Evolutionary conservation across 2,888 invertebrate genomes (phyloP).

Genomic region (Drosophila imparisetae): DNA sequence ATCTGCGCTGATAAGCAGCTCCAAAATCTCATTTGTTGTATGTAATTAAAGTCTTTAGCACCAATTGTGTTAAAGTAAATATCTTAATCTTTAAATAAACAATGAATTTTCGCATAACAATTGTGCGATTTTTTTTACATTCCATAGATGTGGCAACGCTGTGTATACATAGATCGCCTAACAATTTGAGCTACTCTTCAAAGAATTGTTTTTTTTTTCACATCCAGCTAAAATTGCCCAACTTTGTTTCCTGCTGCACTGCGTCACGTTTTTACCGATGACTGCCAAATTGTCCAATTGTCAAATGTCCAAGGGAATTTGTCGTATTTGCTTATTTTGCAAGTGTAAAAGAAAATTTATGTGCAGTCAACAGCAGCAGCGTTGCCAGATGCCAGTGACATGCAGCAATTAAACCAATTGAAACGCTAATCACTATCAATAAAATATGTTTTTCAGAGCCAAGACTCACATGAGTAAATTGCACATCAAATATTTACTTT

Average conservation of each 20-base stretch:
- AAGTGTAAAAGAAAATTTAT: constrained; percentile 12
- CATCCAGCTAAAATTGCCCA: not conserved
- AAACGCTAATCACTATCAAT: constrained; percentile 31
- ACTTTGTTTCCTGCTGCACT: constrained; percentile 10
- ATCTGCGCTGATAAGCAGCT: not conserved
- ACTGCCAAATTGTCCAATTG: constrained; percentile 17
- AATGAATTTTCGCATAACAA: not conserved
- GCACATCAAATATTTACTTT: not conserved
- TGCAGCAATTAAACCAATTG: constrained; percentile 26
- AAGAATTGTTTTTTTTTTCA: constrained; percentile 33
- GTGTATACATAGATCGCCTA: not conserved
- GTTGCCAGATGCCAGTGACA: constrained; percentile 23
- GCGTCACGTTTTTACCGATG: constrained; percentile 30
- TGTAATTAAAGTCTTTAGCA: constrained; percentile 32
- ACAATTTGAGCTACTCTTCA: not conserved
- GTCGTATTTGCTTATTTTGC: constrained; percentile 14
- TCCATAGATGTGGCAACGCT: not conserved
- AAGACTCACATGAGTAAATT: constrained; percentile 8
- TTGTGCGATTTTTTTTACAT: not conserved
- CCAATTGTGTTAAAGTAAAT: constrained; percentile 5
- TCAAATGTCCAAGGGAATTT: constrained; percentile 8
- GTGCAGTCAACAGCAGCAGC: constrained; percentile 8
- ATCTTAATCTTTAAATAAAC: not conserved
- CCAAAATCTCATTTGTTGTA: constrained; percentile 29
- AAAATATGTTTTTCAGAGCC: constrained; percentile 3